phyloP scores from a whole-genome alignment of 2,113 vertebrate species.

The Sturnira hondurensis region DNA sequence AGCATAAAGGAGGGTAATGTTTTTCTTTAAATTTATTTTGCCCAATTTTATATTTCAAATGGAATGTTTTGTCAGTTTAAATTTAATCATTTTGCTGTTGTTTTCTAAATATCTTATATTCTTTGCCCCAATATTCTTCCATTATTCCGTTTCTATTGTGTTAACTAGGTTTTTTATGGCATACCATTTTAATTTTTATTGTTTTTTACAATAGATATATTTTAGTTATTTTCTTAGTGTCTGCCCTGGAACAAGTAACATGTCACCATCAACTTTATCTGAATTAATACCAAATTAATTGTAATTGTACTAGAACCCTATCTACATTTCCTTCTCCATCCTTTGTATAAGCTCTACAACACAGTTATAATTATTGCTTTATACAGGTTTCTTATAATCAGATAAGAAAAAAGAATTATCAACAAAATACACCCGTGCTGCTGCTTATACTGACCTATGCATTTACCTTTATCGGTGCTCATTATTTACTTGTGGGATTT shows the following conservation, averaged over 20 bases:
- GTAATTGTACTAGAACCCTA: neutral
- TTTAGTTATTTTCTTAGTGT: neutral
- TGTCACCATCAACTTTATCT: neutral
- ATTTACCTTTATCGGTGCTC: neutral
- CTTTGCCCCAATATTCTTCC: no score
- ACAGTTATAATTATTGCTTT: neutral
- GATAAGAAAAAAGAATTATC: neutral
- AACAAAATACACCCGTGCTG: neutral
- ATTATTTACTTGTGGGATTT: neutral
- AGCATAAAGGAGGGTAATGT: neutral
- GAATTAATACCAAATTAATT: neutral
- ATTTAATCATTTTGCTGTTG: neutral
- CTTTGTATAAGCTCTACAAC: neutral
- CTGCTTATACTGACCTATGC: neutral
- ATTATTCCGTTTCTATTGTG: neutral
- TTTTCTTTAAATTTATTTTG: neutral
- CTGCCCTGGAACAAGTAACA: neutral
- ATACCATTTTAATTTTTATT: neutral
- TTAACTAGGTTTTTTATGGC: neutral
- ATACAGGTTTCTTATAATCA: neutral
- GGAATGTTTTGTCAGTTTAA: neutral
- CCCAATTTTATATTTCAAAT: neutral
- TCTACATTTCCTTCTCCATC: neutral
- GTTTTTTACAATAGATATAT: neutral
- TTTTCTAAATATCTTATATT: neutral